phyloP scores from a whole-genome alignment of 2,113 vertebrate genomes.

The Rhinichthys klamathensis region DNA sequence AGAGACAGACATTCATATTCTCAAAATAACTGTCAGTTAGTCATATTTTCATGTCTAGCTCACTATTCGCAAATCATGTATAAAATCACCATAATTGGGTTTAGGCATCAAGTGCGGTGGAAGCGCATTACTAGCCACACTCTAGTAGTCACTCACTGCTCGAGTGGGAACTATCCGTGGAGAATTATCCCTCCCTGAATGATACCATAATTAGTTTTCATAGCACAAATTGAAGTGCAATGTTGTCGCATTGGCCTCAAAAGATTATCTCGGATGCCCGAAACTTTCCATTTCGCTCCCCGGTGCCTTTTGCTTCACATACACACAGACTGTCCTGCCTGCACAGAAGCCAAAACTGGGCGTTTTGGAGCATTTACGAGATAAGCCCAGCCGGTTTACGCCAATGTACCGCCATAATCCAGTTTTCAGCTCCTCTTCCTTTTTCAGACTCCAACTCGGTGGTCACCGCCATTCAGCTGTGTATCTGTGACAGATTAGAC shows the following conservation, averaged over 20 bases:
- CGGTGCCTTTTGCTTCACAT: conserved; percentile 3
- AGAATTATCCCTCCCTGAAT: conserved; percentile 45
- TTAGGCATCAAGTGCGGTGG: conserved; percentile 57
- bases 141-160: not conserved
- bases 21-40: conserved; percentile 63
- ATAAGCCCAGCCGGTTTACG: conserved; percentile 76
- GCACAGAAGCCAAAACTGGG: conserved; percentile 68
- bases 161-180: conserved; percentile 27
- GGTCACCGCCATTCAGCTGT: conserved; percentile 65
- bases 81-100: conserved; percentile 65
- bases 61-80: conserved; percentile 55
- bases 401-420: conserved; percentile 77
- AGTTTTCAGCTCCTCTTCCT: conserved; percentile 57
- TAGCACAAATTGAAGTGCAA: not conserved
- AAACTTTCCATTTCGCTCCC: not conserved
- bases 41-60: conserved; percentile 56
- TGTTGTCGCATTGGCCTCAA: not conserved
- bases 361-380: conserved; percentile 74
- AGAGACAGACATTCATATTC: conserved; percentile 55
- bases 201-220: not conserved
- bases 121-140: conserved; percentile 48
- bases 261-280: not conserved
- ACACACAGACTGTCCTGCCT: conserved; percentile 32
- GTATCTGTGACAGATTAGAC: conserved; percentile 82
- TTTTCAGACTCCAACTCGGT: conserved; percentile 16